Evolutionary conservation across 2,888 invertebrate genomes (phyloP), one percentile per base, ranked within the genome.

Genomic region (Oscheius myriophilus): DNA sequence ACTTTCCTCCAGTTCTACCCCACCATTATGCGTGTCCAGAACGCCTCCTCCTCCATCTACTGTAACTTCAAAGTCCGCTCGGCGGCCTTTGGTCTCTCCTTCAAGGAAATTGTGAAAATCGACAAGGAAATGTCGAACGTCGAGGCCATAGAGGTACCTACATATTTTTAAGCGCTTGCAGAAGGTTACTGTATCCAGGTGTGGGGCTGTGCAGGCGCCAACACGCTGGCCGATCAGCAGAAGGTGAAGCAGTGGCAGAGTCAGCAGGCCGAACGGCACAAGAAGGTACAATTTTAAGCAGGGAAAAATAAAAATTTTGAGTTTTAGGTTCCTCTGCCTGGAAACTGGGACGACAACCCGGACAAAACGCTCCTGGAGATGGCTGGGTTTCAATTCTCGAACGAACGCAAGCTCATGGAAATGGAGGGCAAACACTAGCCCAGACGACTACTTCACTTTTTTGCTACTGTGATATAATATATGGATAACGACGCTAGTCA

Each of bases 271-370:
- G 94, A 96, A 88, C 91, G 92, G 71, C 92, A 93, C 82, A 89
- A 93, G 64, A 91, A 91, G 85, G 93, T 79, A 23, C 66, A 42
- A 21, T 41, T 21, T 23, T 46, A 59, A 54, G 46, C 3, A 41
- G 21, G 39, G 16, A 26, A 25, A 65, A 43, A n/a, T 18, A 45
- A 25, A 51, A 12, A 63, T 4, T 21, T 39, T 26, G 2, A 39
- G 55, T 81, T 84, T 70, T 78, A 87, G 86, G 83, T 96, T 11
- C 95, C 95, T 87, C 87, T 95, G 70, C 91, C 94, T 0, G 91
- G 92, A 23, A 95, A 95, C 87, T 96, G 96, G 96, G 91, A 93
- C 86, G 95, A 96, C 87, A 94, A 95, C 89, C 95, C 96, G 0
- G 96, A 96, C 89, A 91, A 95, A 68, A 94, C 95, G 87, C 90